Percentiles rank a stretch among this genome's conserved stretches.
Conservation (phyloP, 2,888 invertebrate genomes). For the Selenia dentaria region DNA sequence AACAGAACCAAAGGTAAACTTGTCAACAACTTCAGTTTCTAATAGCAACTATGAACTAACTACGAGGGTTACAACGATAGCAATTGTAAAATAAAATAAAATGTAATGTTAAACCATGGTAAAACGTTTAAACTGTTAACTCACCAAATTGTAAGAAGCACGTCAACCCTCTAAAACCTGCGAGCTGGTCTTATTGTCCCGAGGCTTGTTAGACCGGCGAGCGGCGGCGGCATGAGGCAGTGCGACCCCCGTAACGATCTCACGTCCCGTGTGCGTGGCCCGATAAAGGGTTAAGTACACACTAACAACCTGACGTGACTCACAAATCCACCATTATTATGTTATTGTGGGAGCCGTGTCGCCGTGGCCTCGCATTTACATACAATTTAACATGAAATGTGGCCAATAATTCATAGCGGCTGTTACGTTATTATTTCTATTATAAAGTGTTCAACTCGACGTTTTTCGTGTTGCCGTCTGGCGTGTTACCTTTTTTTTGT, state of each 20-base stretch:
- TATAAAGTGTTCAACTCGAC: constrained; percentile 77
- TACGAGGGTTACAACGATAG: no score
- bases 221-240: no score
- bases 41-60: no score
- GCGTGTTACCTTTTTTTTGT: constrained; percentile 59
- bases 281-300: constrained; percentile 84
- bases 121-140: constrained; percentile 32
- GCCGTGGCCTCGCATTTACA: constrained; percentile 78
- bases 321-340: constrained; percentile 84
- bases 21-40: no score
- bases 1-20: no score
- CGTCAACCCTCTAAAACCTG: constrained; percentile 26
- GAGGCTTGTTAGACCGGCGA: constrained; percentile 33
- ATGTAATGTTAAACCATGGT: constrained; percentile 17
- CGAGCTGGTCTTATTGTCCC: constrained; percentile 47
- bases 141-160: constrained; percentile 32
- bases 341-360: constrained; percentile 83
- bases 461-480: constrained; percentile 69
- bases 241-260: constrained; percentile 77
- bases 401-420: constrained; percentile 78
- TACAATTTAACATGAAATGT: constrained; percentile 84
- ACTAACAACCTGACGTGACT: constrained; percentile 83
- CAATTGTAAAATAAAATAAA: constrained; percentile 30
- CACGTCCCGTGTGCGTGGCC: constrained; percentile 82
- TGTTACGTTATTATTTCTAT: constrained; percentile 80